Conservation (phyloP, 1,140 invertebrate species). For the Calliopsis andreniformis region DNA sequence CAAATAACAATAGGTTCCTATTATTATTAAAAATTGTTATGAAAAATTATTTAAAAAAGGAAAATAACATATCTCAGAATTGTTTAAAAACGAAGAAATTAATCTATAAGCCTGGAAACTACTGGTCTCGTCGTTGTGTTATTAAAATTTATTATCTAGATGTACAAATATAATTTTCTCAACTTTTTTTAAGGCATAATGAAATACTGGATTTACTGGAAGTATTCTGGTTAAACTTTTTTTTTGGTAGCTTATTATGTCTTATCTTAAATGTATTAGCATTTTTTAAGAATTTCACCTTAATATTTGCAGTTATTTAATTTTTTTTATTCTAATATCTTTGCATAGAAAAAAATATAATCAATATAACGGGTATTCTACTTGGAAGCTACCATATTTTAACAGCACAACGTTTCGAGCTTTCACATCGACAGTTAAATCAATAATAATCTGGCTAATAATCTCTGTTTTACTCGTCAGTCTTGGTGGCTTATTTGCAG, state of each 20-base stretch:
- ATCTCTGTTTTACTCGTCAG: not conserved
- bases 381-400: slow-evolving; percentile 26
- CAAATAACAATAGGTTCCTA: slow-evolving; percentile 25
- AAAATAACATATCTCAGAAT: not conserved
- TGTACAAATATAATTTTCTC: not conserved
- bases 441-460: not conserved
- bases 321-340: too few relatives aligned
- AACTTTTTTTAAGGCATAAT: too few relatives aligned
- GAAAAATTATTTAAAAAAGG: not conserved
- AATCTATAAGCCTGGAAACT: not conserved
- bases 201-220: too few relatives aligned
- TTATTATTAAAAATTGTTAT: slow-evolving; percentile 18
- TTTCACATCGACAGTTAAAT: not conserved
- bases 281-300: too few relatives aligned
- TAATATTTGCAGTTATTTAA: not conserved
- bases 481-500: not conserved
- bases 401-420: slow-evolving; percentile 10
- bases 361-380: not conserved
- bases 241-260: too few relatives aligned
- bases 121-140: slow-evolving; percentile 6
- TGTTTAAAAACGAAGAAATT: not conserved
- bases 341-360: not conserved
- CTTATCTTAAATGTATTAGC: too few relatives aligned
- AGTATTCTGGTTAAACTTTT: too few relatives aligned
- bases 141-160: slow-evolving; percentile 8